Evolutionary conservation across 1,140 invertebrate species (phyloP).

Genomic region (Acyrthosiphon pisum): DNA sequence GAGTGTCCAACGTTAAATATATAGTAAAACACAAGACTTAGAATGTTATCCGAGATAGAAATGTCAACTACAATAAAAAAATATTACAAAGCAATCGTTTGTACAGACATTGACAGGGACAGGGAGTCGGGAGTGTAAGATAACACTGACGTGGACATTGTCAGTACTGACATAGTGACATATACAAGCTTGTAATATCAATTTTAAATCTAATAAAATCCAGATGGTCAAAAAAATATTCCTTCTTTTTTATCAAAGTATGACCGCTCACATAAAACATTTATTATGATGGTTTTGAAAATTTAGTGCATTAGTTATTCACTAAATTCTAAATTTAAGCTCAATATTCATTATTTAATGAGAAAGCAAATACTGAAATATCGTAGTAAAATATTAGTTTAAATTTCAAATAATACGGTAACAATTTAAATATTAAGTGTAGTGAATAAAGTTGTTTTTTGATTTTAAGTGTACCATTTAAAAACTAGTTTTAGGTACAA

Average conservation of each 20-base stretch:
- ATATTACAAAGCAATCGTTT: not conserved
- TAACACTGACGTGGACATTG: not conserved
- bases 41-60: constrained; percentile 23
- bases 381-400: not conserved
- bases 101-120: constrained; percentile 25
- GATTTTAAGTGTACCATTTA: not conserved
- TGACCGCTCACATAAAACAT: not conserved
- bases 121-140: constrained; percentile 28
- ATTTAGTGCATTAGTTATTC: not conserved
- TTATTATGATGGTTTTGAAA: not conserved
- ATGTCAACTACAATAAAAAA: constrained; percentile 39
- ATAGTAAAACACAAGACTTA: constrained; percentile 60
- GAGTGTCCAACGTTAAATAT: not conserved
- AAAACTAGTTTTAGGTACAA: not conserved
- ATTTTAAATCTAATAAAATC: constrained; percentile 51
- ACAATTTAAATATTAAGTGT: not conserved
- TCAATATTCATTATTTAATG: not conserved
- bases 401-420: not conserved
- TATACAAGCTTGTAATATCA: not conserved
- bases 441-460: not conserved
- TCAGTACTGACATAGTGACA: constrained; percentile 13
- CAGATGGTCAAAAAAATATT: constrained; percentile 17
- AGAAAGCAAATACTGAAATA: not conserved
- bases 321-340: not conserved
- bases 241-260: constrained; percentile 37